Percentiles rank a stretch among this genome's conserved stretches.
Conservation (phyloP, 2,113 vertebrate species). For the Stercorarius parasiticus region DNA sequence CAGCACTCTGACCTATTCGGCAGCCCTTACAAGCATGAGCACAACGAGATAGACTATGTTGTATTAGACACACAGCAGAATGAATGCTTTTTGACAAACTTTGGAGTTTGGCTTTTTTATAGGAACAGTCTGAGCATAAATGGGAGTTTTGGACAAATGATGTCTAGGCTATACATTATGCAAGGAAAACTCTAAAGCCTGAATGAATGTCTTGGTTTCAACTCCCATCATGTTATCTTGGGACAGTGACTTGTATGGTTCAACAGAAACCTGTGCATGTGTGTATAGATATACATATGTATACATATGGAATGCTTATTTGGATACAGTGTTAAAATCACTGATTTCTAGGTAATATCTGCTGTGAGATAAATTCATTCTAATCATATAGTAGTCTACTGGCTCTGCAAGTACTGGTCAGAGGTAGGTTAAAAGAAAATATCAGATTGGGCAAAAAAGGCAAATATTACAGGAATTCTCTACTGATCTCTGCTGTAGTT, state of each 20-base stretch:
- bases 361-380: not conserved
- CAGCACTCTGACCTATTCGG: not conserved
- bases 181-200: not conserved
- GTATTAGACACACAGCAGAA: not conserved
- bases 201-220: not conserved
- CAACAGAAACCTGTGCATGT: accelerated
- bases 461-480: not conserved
- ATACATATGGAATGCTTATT: not conserved
- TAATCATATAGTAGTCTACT: not conserved
- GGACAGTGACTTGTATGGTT: not conserved
- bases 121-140: not conserved
- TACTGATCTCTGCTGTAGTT: not conserved
- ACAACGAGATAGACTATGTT: no score
- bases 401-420: not conserved
- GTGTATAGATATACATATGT: not conserved
- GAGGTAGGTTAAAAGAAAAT: not conserved
- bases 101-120: not conserved
- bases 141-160: not conserved
- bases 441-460: not conserved
- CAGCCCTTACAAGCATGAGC: not conserved
- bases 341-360: not conserved
- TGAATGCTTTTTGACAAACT: not conserved
- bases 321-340: not conserved
- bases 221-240: not conserved
- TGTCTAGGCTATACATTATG: not conserved